Evolutionary conservation across 2,888 invertebrate genomes (phyloP).

Genomic region (Tetropium fuscum): DNA sequence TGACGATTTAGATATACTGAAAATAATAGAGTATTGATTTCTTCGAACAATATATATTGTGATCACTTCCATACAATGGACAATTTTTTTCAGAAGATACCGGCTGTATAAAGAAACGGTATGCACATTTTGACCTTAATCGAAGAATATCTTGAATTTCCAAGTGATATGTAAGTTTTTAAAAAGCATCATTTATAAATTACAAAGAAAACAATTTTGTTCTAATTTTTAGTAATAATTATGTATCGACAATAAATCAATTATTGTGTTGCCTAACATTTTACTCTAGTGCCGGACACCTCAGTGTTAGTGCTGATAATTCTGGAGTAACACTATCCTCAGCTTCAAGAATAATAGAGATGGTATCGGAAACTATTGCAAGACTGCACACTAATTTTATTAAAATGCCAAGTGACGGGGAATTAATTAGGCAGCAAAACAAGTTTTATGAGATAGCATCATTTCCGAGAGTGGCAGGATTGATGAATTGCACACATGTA

Average conservation of each 20-base stretch:
- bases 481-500: slow-evolving; percentile 16
- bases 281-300: too few species aligned
- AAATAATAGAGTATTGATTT: background rate
- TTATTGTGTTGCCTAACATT: too few species aligned
- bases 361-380: slow-evolving; percentile 14
- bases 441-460: slow-evolving; percentile 10
- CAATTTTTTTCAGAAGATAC: slow-evolving; percentile 13
- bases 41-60: background rate
- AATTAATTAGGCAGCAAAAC: slow-evolving; percentile 5
- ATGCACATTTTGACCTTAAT: slow-evolving; percentile 14
- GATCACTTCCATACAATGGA: slow-evolving; percentile 3
- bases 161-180: slow-evolving; percentile 17
- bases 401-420: slow-evolving; percentile 9
- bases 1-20: background rate
- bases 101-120: slow-evolving; percentile 13
- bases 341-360: slow-evolving; percentile 7
- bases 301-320: too few species aligned
- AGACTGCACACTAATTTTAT: background rate
- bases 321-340: slow-evolving; percentile 10
- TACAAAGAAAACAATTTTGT: too few species aligned
- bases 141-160: slow-evolving; percentile 12
- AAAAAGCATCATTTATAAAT: slow-evolving; percentile 5
- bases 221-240: too few species aligned
- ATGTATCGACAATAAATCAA: too few species aligned
- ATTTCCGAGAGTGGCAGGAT: slow-evolving; percentile 17